Conservation (phyloP, 2,888 invertebrate genomes). For the Noctua janthe region DNA sequence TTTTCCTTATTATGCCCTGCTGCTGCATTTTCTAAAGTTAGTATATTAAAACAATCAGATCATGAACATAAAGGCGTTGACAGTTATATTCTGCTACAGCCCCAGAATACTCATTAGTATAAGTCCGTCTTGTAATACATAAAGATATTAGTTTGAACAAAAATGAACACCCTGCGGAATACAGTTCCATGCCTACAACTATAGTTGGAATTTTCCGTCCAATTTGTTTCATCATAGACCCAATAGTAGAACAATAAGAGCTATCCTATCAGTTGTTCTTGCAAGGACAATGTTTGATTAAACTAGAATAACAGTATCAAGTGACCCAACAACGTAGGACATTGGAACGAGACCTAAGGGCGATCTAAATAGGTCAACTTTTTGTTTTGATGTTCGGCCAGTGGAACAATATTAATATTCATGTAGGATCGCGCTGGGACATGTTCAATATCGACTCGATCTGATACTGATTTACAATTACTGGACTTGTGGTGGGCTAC, state of each 20-base stretch:
- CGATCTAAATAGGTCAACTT: conserved; percentile 44
- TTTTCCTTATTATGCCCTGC: background rate
- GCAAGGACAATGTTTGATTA: conserved; percentile 9
- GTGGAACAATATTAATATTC: conserved; percentile 50
- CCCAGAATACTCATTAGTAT: background rate
- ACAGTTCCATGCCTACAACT: background rate
- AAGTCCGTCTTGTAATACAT: no score
- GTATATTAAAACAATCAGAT: no score
- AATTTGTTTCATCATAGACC: conserved; percentile 14
- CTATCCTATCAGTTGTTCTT: conserved; percentile 3
- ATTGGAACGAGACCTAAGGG: conserved; percentile 16
- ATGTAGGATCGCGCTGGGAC: conserved; percentile 31
- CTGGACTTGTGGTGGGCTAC: conserved; percentile 1
- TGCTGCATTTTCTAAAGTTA: background rate
- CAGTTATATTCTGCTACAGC: background rate
- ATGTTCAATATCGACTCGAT: conserved; percentile 41
- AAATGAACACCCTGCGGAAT: background rate
- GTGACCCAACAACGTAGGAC: background rate
- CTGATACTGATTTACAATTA: conserved; percentile 37
- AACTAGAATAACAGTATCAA: conserved; percentile 27
- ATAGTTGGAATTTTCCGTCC: background rate
- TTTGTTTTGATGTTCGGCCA: conserved; percentile 30
- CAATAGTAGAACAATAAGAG: conserved; percentile 1
- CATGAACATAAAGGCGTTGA: no score
- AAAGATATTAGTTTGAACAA: background rate